Percentiles rank a stretch among this genome's conserved stretches.
Evolutionary conservation across 2,113 vertebrate genomes (phyloP).

Genomic region (Pygoscelis adeliae): DNA sequence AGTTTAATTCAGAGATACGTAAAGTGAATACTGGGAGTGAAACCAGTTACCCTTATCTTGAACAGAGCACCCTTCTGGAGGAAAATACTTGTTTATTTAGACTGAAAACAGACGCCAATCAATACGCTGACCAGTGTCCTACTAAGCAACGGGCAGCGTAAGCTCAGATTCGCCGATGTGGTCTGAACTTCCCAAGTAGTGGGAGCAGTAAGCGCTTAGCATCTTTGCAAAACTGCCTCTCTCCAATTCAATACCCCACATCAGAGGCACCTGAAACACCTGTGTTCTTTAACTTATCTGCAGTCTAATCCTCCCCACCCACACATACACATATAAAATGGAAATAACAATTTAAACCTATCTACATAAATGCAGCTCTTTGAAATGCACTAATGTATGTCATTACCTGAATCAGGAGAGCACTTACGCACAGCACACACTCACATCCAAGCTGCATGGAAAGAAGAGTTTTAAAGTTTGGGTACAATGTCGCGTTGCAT

Average conservation of each 20-base stretch:
- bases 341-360: constrained; percentile 39
- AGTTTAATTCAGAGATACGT: neutral
- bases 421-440: neutral
- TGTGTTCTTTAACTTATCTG: neutral
- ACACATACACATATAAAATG: neutral
- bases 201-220: neutral
- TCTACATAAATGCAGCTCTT: neutral
- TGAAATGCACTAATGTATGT: neutral
- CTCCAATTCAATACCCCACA: neutral
- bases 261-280: neutral
- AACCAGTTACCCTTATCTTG: neutral
- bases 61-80: neutral
- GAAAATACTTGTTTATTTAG: neutral
- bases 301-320: neutral
- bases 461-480: neutral
- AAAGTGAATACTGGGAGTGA: neutral
- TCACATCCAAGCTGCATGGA: neutral
- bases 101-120: neutral
- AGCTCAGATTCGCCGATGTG: neutral
- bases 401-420: neutral
- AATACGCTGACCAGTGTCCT: neutral
- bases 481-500: neutral
- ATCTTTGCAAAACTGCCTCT: neutral
- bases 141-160: neutral
- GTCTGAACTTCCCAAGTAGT: neutral